Percentiles rank a stretch among this genome's conserved stretches.
Evolutionary conservation across 2,797 vertebrate species (phyloP).

Genomic region (Clangula hyemalis): DNA sequence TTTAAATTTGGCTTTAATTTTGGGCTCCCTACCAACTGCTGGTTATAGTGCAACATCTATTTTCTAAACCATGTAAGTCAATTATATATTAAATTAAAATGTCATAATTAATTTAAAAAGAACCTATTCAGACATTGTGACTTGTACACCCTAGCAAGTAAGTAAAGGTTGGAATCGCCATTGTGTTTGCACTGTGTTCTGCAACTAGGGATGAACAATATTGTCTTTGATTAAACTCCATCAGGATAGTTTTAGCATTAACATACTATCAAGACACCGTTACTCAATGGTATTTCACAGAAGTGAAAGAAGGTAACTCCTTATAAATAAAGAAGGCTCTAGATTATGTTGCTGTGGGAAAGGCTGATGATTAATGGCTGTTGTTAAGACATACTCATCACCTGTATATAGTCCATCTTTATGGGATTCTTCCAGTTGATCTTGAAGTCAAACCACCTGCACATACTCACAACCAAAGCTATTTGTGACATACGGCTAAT

Average conservation of each 20-base stretch:
- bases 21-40: not conserved
- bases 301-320: not conserved
- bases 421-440: not conserved
- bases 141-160: not conserved
- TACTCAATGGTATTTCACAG: not conserved
- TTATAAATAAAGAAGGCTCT: not conserved
- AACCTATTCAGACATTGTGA: not conserved
- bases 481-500: not conserved
- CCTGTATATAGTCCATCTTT: not conserved
- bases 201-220: not conserved
- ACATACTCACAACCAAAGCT: not conserved
- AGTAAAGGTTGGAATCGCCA: not conserved
- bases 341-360: not conserved
- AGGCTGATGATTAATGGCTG: not conserved
- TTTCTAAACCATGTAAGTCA: not conserved
- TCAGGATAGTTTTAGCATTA: not conserved
- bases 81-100: not conserved
- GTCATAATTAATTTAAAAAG: not conserved
- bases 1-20: not conserved
- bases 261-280: not conserved
- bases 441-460: not conserved
- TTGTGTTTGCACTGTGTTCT: not conserved
- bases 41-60: not conserved
- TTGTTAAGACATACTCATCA: not conserved
- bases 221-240: not conserved